Percentiles rank a stretch among this genome's conserved stretches.
phyloP scores from a whole-genome alignment of 1,140 invertebrate species.

The Eciton burchellii region DNA sequence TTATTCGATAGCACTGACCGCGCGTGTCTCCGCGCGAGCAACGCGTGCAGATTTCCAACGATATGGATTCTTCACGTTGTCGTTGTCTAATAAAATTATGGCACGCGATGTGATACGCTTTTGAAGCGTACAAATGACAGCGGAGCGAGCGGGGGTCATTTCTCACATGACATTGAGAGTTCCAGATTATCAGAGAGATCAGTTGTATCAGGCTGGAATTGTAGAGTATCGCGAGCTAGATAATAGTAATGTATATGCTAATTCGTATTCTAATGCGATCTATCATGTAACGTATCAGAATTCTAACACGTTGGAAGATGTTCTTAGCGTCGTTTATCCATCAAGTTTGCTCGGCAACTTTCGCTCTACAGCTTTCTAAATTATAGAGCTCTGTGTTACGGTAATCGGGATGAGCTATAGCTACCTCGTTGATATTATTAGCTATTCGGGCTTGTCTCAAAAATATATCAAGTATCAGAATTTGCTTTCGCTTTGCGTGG shows the following conservation, averaged over 20 bases:
- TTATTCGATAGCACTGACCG: background rate
- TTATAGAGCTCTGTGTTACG: too few species aligned
- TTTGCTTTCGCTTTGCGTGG: too few species aligned
- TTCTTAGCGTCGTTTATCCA: background rate
- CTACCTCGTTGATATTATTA: too few species aligned
- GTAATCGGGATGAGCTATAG: too few species aligned
- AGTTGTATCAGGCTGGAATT: background rate
- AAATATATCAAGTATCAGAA: too few species aligned
- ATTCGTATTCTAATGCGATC: slow-evolving; percentile 16
- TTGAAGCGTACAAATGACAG: background rate
- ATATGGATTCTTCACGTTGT: slow-evolving; percentile 27
- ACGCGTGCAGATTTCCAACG: background rate
- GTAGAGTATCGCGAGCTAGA: background rate
- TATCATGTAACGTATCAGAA: background rate
- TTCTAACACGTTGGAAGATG: background rate
- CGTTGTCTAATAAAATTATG: background rate
- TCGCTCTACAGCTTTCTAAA: background rate
- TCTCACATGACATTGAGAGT: background rate
- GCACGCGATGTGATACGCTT: slow-evolving; percentile 13
- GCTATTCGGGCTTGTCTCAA: too few species aligned
- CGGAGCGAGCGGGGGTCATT: background rate
- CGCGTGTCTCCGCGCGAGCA: background rate
- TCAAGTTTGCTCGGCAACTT: background rate
- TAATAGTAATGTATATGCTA: background rate
- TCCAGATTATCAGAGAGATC: slow-evolving; percentile 19